Conservation (phyloP, 2,888 invertebrate genomes). For the Pristionchus entomophagus region DNA sequence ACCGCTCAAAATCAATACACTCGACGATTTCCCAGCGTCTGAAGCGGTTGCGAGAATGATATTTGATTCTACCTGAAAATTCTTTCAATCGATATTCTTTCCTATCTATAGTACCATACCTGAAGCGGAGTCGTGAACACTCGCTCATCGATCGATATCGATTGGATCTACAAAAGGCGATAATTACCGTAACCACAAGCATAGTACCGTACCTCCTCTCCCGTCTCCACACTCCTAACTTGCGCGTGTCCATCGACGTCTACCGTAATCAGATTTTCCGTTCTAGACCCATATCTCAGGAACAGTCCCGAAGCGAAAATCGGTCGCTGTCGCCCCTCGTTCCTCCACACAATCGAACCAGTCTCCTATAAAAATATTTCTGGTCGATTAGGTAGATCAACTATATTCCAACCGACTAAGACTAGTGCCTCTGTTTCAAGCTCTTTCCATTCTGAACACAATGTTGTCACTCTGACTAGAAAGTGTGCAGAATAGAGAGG, state of each 20-base stretch:
- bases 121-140: constrained; percentile 8
- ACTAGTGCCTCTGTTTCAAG: no score
- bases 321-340: neutral
- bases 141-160: constrained; percentile 4
- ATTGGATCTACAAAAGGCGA: neutral
- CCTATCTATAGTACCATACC: neutral
- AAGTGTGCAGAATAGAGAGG: no score
- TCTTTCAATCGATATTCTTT: neutral
- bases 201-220: neutral
- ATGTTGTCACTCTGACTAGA: no score
- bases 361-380: neutral
- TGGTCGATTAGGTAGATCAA: no score
- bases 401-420: no score
- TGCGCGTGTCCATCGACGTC: neutral
- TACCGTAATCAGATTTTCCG: neutral
- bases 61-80: neutral
- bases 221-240: neutral
- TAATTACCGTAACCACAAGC: neutral
- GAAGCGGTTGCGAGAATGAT: neutral
- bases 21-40: neutral
- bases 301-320: constrained; percentile 6
- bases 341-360: neutral
- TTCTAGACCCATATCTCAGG: neutral
- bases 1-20: neutral
- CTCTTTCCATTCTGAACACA: no score